Conservation (phyloP, 2,797 vertebrate species). For the Momotus momota region DNA sequence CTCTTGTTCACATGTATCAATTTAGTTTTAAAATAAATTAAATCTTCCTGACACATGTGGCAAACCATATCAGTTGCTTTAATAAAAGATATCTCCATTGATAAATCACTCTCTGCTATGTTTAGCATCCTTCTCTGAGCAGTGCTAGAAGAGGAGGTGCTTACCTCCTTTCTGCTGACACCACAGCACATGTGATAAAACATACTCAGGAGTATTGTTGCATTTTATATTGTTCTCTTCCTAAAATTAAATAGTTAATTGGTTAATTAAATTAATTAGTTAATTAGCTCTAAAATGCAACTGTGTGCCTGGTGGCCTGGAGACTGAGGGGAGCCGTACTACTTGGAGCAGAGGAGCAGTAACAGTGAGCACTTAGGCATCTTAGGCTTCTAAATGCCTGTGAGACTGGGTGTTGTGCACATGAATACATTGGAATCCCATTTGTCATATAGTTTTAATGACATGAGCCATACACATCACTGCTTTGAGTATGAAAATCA, state of each 20-base stretch:
- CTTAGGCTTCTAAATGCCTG: too few relatives aligned
- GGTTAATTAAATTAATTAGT: not conserved
- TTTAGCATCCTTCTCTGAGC: not conserved
- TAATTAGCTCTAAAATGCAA: not conserved
- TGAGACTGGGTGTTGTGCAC: accelerated
- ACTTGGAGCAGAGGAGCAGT: not conserved
- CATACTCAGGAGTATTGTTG: not conserved
- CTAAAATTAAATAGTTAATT: not conserved
- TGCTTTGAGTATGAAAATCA: not conserved
- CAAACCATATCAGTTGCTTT: not conserved
- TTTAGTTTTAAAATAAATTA: not conserved
- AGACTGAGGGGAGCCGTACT: not conserved
- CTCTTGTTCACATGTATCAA: not conserved
- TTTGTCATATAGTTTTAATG: not conserved
- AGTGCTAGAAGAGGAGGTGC: not conserved
- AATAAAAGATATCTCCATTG: not conserved
- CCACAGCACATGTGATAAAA: not conserved
- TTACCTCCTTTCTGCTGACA: not conserved
- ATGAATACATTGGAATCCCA: not conserved
- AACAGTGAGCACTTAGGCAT: accelerated
- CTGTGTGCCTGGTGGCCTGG: not conserved
- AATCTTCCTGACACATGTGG: not conserved
- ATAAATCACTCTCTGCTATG: accelerated
- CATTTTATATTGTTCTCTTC: not conserved
- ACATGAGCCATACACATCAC: not conserved